Evolutionary conservation across 1,140 invertebrate genomes (phyloP), one percentile per base, ranked within the genome.

Genomic region (Anastrepha ludens): DNA sequence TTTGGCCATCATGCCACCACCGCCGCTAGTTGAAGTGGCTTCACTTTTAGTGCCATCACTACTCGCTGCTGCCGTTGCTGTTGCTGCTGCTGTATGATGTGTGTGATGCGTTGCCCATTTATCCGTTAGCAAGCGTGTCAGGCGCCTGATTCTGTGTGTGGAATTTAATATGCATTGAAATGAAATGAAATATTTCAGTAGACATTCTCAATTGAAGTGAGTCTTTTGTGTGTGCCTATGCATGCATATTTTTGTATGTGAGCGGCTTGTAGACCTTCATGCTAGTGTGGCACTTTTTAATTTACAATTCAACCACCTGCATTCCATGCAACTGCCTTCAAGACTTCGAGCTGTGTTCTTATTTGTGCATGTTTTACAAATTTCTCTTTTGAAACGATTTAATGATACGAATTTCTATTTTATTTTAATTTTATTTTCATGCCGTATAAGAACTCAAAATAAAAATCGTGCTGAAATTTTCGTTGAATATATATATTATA

Each of bases 161-260:
- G 20, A 81, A 81, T 81, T 81, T 81, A 81, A 81, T 81, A 81
- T 81, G 50, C 74, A 74, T n/a, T 47, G 39, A 81, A 81, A 81
- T 9, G 74, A 55, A 55, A 55, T 81, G 44, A 20, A 55, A 55
- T 81, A 55, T 81, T 58, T 55, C 74, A 81, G n/a, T 81, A 55
- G 0, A 2, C n/a, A 81, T 55, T 9, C 47, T 50, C 44, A 81
- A 55, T 50, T 81, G 74, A 5, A 55, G 8, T 62, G 8, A 17
- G 9, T 62, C 13, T 15, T 62, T 62, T 62, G 60, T 15, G 60
- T 62, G 4, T 62, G 4, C 9, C 13, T 62, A 17, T 62, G n/a
- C n/a, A 13, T 62, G 15, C 1, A 62, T 62, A n/a, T 62, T 1
- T 17, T 15, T 62, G 60, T 17, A n/a, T 62, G 60, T n/a, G 60